Base-by-base conservation (phyloP, 37 sponge, comb jelly and placozoan species). In the Sycon ciliatum region DNA sequence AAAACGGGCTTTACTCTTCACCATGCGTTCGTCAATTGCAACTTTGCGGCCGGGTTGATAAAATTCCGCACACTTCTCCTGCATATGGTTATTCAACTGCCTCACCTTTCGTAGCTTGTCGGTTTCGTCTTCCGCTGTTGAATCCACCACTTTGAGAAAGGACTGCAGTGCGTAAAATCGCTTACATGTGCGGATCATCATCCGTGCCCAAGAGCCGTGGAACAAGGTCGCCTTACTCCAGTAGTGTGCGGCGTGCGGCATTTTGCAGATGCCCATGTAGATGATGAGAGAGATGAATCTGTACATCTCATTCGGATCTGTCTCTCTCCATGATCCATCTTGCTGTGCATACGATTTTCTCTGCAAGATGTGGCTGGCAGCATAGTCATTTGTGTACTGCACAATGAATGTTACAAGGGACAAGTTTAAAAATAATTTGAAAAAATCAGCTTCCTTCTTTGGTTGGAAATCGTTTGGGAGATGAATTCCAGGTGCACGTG, bases 1-100 rank as follows among this genome's bases (percentile, higher is more conserved):
- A 4, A 49, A 23, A 4, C 69, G n/a, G 9, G 69, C 69, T 18
- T 68, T 68, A 4, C 3, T 27, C 22, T 32, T 68, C 23, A 68
- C 69, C 69, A 37, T 68, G 23, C 69, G 39, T 20, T 68, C 69
- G 24, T 68, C 69, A 20, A 68, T 30, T 4, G 42, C 38, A 4
- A 68, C 18, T 68, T 68, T 27, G 18, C 36, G 5, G 9, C 38
- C 38, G 16, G 69, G 69, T 38, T 68, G 69, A 27, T 39, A 68
- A 11, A 68, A 30, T 4, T 35, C 42, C 23, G n/a, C 18, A 22
- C 23, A 68, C 9, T 3, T 68, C 24, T 68, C 24, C 23, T 68
- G 38, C 22, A 68, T 37, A 26, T 22, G 42, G 2, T 36, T 32
- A 37, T 38, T 4, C 42, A 68, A 4, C 2, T 40, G 42, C 3